phyloP scores from a whole-genome alignment of 2,888 invertebrate genomes.

The Digitonthophagus gazella region DNA sequence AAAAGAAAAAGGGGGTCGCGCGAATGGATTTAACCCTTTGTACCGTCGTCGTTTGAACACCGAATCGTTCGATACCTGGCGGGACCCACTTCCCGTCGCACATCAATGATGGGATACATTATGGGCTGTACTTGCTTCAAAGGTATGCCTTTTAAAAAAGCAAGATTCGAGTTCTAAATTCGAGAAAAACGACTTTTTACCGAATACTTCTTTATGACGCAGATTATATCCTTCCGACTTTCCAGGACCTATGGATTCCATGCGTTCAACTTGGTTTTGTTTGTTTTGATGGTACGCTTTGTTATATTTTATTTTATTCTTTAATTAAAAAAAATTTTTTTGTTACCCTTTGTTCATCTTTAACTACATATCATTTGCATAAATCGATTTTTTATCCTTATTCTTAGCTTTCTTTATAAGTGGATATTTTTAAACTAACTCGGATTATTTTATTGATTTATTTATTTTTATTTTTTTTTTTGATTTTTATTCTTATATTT shows the following conservation, averaged over 20 bases:
- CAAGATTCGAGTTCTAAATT: too few relatives aligned
- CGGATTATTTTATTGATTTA: neutral
- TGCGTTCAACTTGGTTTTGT: slow-evolving; percentile 24
- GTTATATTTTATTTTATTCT: slow-evolving; percentile 18
- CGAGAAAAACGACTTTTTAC: too few relatives aligned
- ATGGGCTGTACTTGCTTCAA: slow-evolving; percentile 92
- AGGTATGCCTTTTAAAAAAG: slow-evolving; percentile 58
- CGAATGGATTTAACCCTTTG: slow-evolving; percentile 28
- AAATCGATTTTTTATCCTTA: neutral
- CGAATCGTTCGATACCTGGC: neutral
- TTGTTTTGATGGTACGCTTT: slow-evolving; percentile 26
- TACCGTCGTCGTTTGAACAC: neutral
- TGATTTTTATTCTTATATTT: too few relatives aligned
- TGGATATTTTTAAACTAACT: neutral
- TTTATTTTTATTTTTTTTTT: too few relatives aligned
- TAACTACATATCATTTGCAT: neutral
- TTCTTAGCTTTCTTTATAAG: neutral
- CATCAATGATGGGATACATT: slow-evolving; percentile 87
- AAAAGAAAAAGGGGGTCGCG: slow-evolving; percentile 26
- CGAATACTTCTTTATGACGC: slow-evolving; percentile 22
- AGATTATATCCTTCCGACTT: slow-evolving; percentile 25
- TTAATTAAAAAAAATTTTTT: neutral
- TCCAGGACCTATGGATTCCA: slow-evolving; percentile 25
- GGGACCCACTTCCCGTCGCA: slow-evolving; percentile 29
- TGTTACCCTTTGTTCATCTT: neutral